Conservation (phyloP, 2,888 invertebrate species). For the Pristionchus arcanus region DNA sequence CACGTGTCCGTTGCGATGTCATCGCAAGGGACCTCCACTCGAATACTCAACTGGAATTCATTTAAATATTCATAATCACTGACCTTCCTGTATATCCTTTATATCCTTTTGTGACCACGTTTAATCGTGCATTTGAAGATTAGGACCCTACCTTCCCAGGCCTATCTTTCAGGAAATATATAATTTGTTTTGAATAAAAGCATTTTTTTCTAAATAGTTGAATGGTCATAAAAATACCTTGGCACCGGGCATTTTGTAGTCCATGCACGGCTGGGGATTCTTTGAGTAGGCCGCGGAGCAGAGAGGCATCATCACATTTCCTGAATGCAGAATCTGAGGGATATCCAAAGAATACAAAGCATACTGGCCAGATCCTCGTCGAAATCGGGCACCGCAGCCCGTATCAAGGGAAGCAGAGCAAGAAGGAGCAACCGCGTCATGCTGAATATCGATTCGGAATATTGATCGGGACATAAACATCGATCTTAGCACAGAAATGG, state of each 20-base stretch:
- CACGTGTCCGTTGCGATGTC: neutral
- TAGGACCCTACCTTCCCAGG: too few relatives aligned
- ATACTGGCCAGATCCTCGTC: constrained; percentile 21
- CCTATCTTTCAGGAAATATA: too few relatives aligned
- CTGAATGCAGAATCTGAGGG: neutral
- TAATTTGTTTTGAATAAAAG: too few relatives aligned
- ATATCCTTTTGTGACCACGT: too few relatives aligned
- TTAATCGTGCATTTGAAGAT: too few relatives aligned
- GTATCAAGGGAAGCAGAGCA: neutral
- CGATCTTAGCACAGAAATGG: too few relatives aligned
- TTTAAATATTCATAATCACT: too few relatives aligned
- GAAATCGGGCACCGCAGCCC: neutral
- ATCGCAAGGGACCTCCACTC: constrained; percentile 38
- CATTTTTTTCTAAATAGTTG: too few relatives aligned
- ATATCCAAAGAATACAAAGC: neutral
- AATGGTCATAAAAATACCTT: too few relatives aligned
- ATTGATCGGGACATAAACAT: too few relatives aligned
- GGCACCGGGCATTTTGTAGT: constrained; percentile 5
- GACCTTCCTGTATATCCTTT: too few relatives aligned
- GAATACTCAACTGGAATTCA: neutral
- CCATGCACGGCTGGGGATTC: constrained; percentile 25
- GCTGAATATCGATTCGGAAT: neutral
- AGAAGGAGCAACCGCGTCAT: neutral
- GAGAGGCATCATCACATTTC: constrained; percentile 41
- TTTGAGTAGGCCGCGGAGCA: constrained; percentile 3